A percentile compares a stretch with the other conserved stretches of the same genome.
Conservation (phyloP, 2,888 invertebrate genomes). For the Pachycephus smyrnensis region DNA sequence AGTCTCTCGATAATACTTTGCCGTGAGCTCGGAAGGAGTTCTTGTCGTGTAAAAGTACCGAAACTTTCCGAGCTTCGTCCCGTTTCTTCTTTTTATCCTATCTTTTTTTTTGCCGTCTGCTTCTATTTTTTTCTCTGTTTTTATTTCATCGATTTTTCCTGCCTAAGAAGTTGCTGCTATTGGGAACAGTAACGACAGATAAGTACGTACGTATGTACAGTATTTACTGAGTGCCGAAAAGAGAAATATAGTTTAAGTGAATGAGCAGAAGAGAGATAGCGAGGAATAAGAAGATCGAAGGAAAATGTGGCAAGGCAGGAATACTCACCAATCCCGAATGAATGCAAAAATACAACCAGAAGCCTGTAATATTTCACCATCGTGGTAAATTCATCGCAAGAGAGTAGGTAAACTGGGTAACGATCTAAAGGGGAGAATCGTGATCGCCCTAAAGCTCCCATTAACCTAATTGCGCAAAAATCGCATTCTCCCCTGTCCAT, state of each 20-base stretch:
- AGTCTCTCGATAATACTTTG: neutral
- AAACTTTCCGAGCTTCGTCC: neutral
- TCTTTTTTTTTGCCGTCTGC: neutral
- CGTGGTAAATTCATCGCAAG: neutral
- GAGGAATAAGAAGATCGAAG: neutral
- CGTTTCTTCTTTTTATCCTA: neutral
- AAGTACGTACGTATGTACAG: neutral
- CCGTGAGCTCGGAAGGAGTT: neutral
- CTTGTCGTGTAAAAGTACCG: neutral
- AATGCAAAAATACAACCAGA: neutral
- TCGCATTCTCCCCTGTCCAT: neutral
- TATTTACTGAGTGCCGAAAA: neutral
- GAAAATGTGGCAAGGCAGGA: neutral
- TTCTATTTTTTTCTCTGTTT: neutral
- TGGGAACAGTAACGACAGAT: neutral
- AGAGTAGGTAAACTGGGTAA: neutral
- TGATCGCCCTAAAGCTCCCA: neutral
- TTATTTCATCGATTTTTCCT: neutral
- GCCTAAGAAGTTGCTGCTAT: neutral
- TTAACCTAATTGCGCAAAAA: slow-evolving; percentile 13
- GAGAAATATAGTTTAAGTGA: neutral
- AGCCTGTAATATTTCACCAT: neutral
- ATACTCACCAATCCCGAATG: neutral
- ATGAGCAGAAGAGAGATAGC: neutral
- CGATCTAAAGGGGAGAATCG: neutral